These are phyloP conservation scores for Gavialis gangeticus DNA, from an alignment of 2,113 vertebrate genomes.

Conservation along the genomic window DNA sequence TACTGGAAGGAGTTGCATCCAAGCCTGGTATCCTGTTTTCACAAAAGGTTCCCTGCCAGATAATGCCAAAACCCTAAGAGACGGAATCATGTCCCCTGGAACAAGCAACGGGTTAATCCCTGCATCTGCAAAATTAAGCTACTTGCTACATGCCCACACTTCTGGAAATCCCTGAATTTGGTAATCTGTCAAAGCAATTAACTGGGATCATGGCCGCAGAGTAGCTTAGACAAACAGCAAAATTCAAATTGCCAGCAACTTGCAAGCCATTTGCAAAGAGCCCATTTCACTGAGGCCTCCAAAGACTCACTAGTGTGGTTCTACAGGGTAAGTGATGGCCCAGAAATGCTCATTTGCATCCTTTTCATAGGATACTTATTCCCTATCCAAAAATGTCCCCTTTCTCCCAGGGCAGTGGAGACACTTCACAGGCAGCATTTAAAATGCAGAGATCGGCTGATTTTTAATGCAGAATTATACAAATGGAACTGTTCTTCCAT, in stretches of 20 bases:
- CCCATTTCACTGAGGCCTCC: neutral
- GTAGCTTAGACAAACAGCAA: neutral
- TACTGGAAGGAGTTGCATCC: neutral
- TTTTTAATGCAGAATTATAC: constrained; percentile 71
- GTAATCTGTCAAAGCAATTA: neutral
- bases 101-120: neutral
- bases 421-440: constrained; percentile 19
- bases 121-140: neutral
- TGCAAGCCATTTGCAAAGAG: neutral
- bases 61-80: neutral
- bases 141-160: neutral
- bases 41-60: neutral
- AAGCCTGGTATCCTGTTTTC: neutral
- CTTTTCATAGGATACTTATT: constrained; percentile 21
- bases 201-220: neutral
- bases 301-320: neutral
- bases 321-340: neutral
- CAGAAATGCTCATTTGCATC: neutral
- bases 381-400: neutral
- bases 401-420: constrained; percentile 26
- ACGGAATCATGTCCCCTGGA: rapidly evolving
- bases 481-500: constrained; percentile 70
- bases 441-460: constrained; percentile 68
- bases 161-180: rapidly evolving
- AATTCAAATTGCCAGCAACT: constrained; percentile 4